phyloP scores from a whole-genome alignment of 2,113 vertebrate species.

The Micromys minutus region DNA sequence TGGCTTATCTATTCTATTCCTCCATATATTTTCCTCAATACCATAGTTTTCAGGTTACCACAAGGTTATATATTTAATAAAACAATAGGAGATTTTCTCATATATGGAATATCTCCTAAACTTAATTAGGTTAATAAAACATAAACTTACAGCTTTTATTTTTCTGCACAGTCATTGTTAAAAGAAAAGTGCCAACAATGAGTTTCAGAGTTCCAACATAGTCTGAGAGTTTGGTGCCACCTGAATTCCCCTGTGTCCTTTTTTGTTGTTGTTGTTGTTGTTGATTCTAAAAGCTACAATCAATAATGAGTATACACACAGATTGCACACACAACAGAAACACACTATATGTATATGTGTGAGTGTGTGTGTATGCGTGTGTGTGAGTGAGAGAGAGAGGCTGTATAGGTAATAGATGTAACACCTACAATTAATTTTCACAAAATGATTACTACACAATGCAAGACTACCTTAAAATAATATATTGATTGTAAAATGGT shows the following conservation, averaged over 20 bases:
- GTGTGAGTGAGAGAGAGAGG: too few species aligned
- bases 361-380: too few species aligned
- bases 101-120: neutral
- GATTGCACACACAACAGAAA: neutral
- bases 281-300: neutral
- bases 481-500: neutral
- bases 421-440: neutral
- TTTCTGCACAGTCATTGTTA: neutral
- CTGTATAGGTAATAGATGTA: neutral
- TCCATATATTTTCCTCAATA: neutral
- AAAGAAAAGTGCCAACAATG: too few species aligned
- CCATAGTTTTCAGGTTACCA: neutral
- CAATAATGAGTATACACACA: neutral
- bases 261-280: too few species aligned
- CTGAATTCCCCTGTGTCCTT: neutral
- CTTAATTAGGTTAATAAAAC: neutral
- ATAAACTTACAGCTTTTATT: neutral
- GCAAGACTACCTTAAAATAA: neutral
- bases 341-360: too few species aligned
- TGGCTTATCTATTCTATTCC: neutral
- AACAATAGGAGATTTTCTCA: neutral
- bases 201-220: neutral
- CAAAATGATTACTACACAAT: neutral
- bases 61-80: neutral
- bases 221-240: neutral